Evolutionary conservation across 1,140 invertebrate species (phyloP).

Genomic region (Ceratina calcarata): DNA sequence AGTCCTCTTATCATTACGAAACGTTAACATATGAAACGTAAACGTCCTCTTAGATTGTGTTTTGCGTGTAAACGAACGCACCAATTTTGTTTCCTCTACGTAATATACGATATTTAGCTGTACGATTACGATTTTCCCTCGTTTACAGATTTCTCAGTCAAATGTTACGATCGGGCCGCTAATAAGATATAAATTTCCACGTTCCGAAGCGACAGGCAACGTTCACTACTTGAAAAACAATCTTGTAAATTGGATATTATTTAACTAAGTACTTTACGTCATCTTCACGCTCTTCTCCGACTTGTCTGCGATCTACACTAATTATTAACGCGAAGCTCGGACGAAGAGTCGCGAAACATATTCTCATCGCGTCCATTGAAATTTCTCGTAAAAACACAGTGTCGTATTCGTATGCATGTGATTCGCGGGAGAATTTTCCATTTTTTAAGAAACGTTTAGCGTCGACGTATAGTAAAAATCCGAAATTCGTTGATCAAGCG

Average conservation of each 20-base stretch:
- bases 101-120: neutral
- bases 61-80: neutral
- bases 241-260: conserved; percentile 4
- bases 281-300: neutral
- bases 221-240: conserved; percentile 18
- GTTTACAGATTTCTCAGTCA: neutral
- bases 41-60: conserved; percentile 10
- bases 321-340: conserved; percentile 12
- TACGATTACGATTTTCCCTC: neutral
- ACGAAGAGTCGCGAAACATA: conserved; percentile 4
- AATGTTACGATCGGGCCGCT: conserved; percentile 7
- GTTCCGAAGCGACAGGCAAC: neutral
- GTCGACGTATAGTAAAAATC: neutral
- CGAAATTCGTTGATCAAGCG: neutral
- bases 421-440: neutral
- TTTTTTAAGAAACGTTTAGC: neutral
- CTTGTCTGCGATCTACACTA: conserved; percentile 23
- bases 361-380: neutral
- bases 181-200: neutral
- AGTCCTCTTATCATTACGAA: conserved; percentile 8
- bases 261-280: conserved; percentile 2
- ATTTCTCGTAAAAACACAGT: conserved; percentile 29
- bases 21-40: conserved; percentile 16
- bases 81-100: neutral
- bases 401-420: neutral